These are phyloP conservation scores for Anhinga anhinga DNA, from an alignment of 2,113 vertebrate genomes.

Conservation along the genomic window DNA sequence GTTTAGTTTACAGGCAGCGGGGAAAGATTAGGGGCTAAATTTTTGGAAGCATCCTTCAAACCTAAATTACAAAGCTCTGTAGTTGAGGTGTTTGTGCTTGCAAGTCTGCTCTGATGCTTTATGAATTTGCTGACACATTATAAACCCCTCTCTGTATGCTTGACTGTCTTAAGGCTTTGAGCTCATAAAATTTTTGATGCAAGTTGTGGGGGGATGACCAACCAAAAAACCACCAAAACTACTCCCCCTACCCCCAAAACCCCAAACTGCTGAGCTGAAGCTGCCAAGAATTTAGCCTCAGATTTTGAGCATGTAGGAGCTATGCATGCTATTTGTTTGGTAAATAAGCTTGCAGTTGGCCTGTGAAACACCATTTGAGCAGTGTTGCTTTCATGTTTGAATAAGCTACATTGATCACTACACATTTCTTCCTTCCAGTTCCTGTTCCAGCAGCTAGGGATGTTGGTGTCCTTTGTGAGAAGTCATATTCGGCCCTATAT, in stretches of 20 bases:
- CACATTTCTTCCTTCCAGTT: conserved; percentile 77
- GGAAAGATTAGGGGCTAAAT: neutral
- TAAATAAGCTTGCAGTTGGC: neutral
- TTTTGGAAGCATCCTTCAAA: neutral
- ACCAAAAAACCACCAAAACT: neutral
- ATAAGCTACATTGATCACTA: neutral
- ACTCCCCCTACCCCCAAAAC: neutral
- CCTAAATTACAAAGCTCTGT: neutral
- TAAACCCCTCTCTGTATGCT: neutral
- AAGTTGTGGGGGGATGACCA: neutral
- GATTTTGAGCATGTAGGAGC: neutral
- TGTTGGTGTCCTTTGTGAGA: conserved; percentile 97
- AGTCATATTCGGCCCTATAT: conserved; percentile 99
- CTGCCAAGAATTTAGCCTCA: conserved; percentile 12
- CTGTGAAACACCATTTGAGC: neutral
- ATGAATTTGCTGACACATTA: neutral
- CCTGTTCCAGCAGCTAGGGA: conserved; percentile 95
- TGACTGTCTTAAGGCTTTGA: neutral
- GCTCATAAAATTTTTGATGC: neutral
- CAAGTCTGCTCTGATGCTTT: neutral
- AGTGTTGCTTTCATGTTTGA: neutral
- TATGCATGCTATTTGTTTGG: conserved; percentile 12
- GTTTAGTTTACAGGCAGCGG: neutral
- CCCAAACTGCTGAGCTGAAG: neutral
- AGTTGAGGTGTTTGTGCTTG: neutral